Conservation (phyloP, 2,113 vertebrate genomes). For the Nannospalax galili region DNA sequence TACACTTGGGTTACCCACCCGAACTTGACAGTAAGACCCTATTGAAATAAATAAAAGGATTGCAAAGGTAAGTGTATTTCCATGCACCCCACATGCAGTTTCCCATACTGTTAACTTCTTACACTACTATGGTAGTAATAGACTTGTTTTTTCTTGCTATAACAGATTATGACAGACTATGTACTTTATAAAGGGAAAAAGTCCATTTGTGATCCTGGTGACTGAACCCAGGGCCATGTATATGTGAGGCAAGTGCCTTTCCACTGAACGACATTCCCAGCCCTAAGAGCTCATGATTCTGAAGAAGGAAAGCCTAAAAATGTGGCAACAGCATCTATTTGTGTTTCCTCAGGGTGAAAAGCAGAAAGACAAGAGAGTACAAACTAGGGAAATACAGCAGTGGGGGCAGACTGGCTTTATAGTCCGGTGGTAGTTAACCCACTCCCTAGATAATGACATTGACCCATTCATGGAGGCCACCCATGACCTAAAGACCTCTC, state of each 20-base stretch:
- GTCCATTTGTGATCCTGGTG: background rate
- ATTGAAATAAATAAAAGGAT: too few relatives aligned
- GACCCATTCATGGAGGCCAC: background rate
- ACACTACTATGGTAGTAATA: accelerated
- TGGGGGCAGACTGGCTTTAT: background rate
- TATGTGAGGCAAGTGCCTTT: background rate
- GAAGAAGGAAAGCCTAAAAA: background rate
- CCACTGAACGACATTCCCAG: background rate
- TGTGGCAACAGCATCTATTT: background rate
- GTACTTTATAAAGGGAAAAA: background rate
- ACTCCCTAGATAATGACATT: background rate
- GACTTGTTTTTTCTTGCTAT: background rate
- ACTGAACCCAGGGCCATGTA: background rate
- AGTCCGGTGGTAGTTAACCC: background rate
- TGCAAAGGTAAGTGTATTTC: background rate
- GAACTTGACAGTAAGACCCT: too few relatives aligned
- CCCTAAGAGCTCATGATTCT: background rate
- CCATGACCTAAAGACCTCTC: background rate
- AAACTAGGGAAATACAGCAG: background rate
- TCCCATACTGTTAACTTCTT: background rate
- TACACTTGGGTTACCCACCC: too few relatives aligned
- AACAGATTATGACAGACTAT: background rate
- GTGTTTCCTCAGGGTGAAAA: background rate
- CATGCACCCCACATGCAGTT: background rate
- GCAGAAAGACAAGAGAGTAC: background rate